These are phyloP conservation scores for Phoxinus phoxinus DNA, from an alignment of 2,113 vertebrate genomes.

Conservation along the genomic window DNA sequence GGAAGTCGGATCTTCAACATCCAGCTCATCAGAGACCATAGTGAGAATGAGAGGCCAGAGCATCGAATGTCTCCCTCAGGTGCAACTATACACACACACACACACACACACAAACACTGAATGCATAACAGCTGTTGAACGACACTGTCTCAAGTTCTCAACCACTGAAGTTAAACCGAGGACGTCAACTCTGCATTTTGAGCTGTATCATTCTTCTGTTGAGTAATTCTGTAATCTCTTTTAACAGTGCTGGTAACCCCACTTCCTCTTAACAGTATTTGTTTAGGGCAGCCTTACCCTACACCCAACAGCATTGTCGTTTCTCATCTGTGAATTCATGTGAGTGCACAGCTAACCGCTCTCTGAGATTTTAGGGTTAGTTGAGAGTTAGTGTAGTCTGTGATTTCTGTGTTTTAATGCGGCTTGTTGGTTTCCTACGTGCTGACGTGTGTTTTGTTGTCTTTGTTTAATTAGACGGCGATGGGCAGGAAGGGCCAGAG, in stretches of 20 bases:
- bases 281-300: constrained; percentile 39
- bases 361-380: constrained; percentile 38
- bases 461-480: constrained; percentile 70
- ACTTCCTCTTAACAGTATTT: constrained; percentile 44
- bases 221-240: constrained; percentile 39
- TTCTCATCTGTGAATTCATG: constrained; percentile 43
- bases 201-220: constrained; percentile 17
- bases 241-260: constrained; percentile 44
- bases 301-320: constrained; percentile 34
- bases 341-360: constrained; percentile 34
- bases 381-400: constrained; percentile 33
- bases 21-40: constrained; percentile 96
- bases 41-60: constrained; percentile 96
- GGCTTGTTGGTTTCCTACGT: not conserved
- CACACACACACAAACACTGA: not conserved
- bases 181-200: constrained; percentile 15
- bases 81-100: constrained; percentile 59
- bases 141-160: not conserved
- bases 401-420: not conserved
- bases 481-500: constrained; percentile 87
- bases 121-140: not conserved
- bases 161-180: not conserved
- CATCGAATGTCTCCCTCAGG: constrained; percentile 96
- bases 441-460: not conserved
- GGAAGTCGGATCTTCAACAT: constrained; percentile 94